Evolutionary conservation across 2,888 invertebrate species (phyloP).

Genomic region (Tetranychus piercei): DNA sequence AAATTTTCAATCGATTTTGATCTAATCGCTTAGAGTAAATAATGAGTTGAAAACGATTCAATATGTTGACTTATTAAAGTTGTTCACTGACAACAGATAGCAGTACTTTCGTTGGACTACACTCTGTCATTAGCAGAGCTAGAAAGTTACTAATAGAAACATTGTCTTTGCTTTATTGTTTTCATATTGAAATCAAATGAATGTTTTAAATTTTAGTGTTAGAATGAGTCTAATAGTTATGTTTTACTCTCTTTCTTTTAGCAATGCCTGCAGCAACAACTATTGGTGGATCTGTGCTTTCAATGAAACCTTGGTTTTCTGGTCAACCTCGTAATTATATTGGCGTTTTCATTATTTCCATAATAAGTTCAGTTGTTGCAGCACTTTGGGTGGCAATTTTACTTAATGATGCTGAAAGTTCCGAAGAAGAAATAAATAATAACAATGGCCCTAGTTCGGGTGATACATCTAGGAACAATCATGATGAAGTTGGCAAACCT

Average conservation of each 20-base stretch:
- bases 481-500: neutral
- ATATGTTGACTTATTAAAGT: too few relatives aligned
- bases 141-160: too few relatives aligned
- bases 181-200: neutral
- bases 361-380: neutral
- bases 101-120: too few relatives aligned
- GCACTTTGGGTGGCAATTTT: neutral
- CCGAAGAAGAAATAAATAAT: neutral
- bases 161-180: neutral
- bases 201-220: neutral
- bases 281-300: neutral
- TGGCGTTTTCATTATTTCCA: neutral
- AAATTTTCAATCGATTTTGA: too few relatives aligned
- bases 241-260: neutral
- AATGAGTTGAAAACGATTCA: too few relatives aligned
- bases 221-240: neutral
- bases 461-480: neutral
- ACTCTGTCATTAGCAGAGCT: too few relatives aligned
- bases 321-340: neutral
- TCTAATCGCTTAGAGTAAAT: too few relatives aligned
- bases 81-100: too few relatives aligned
- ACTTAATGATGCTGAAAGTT: neutral
- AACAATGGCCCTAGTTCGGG: too few relatives aligned
- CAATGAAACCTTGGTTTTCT: neutral
- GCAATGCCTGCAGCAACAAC: neutral